Conservation (phyloP, 2,888 invertebrate species). For the Ypsolopha scabrella region DNA sequence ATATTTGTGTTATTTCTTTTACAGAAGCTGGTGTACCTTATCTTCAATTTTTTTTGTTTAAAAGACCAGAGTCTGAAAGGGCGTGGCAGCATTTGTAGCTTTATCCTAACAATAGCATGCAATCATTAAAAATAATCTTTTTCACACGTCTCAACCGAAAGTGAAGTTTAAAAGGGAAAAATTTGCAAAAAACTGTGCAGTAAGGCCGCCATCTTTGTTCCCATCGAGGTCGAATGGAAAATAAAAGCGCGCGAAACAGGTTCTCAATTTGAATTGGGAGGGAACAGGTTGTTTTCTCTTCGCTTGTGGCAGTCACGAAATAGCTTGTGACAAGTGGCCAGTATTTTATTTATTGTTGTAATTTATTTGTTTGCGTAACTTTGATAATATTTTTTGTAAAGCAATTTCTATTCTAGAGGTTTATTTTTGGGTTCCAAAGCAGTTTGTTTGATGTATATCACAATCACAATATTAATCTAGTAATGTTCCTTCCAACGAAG, state of each 20-base stretch:
- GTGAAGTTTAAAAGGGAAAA: slow-evolving; percentile 34
- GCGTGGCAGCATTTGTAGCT: neutral
- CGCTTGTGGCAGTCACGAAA: slow-evolving; percentile 19
- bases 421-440: too few species aligned
- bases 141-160: slow-evolving; percentile 37
- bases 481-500: too few species aligned
- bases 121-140: slow-evolving; percentile 12
- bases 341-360: slow-evolving; percentile 2
- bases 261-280: slow-evolving; percentile 43
- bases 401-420: too few species aligned
- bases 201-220: slow-evolving; percentile 10
- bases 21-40: neutral
- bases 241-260: slow-evolving; percentile 47
- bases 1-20: too few species aligned
- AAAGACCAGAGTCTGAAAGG: neutral
- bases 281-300: slow-evolving; percentile 51
- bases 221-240: slow-evolving; percentile 41
- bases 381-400: too few species aligned
- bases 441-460: too few species aligned
- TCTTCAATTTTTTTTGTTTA: neutral
- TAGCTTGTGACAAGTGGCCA: slow-evolving; percentile 11
- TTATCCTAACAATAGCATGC: neutral
- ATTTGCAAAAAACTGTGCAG: slow-evolving; percentile 5
- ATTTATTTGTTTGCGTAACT: too few species aligned
- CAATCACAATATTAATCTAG: too few species aligned